Evolutionary conservation across 1,140 invertebrate species (phyloP), one percentile per base, ranked within the genome.

Genomic region (Rhynchophorus ferrugineus): DNA sequence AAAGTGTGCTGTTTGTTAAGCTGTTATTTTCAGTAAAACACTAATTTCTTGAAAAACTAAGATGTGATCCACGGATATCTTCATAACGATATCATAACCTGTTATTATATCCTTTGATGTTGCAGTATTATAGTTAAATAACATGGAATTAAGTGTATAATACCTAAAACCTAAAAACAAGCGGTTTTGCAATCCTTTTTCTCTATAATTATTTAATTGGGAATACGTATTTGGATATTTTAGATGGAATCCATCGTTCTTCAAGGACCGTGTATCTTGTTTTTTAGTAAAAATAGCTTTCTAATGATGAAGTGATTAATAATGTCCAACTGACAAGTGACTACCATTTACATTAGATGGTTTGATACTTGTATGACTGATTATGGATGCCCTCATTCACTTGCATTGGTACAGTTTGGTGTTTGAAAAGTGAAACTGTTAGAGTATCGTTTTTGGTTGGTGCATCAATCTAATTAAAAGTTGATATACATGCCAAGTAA

Each of bases 81-180:
- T 37, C 17, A 37, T 37, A 37, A 9, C 35, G 13, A 37, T 37
- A 16, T 37, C 2, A 16, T 16, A 13, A 37, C 35, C 35, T 37
- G n/a, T 37, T 37, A 37, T 37, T 37, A 16, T 16, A 5, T 37
- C 17, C 11, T 37, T 37, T 37, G 17, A 37, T 37, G 35, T 13
- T 37, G 35, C 35, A 5, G 14, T 37, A 37, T 37, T 37, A 37
- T 37, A n/a, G 13, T 16, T 16, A 37, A 37, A 37, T 37, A 37
- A 37, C 11, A 37, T 37, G 17, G 35, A 37, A 37, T 37, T 37
- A 37, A 37, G 35, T n/a, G n/a, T 37, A 37, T 16, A 37, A 37
- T 37, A 37, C 35, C 1, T 13, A 37, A 9, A 16, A 37, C 14
- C 14, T 37, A 13, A n/a, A 37, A 37, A 37, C 35, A 16, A 9